phyloP scores from a whole-genome alignment of 2,113 vertebrate genomes.

The Malurus alboscapulatus region DNA sequence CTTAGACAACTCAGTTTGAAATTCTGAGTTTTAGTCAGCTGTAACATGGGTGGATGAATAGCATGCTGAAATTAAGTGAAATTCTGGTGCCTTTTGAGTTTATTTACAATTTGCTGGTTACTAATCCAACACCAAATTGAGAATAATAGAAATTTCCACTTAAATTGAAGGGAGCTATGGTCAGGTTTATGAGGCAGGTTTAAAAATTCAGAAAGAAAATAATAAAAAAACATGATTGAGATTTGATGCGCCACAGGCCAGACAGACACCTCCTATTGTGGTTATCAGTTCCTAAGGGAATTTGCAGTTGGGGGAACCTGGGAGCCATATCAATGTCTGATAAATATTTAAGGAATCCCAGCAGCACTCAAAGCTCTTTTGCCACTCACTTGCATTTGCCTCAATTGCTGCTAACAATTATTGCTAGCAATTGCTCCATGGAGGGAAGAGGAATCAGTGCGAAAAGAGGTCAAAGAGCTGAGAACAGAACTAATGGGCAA shows the following conservation, averaged over 20 bases:
- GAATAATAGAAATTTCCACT: neutral
- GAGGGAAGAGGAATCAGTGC: neutral
- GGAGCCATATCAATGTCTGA: neutral
- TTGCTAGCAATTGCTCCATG: neutral
- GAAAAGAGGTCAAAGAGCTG: neutral
- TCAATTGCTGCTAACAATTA: neutral
- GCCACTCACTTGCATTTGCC: neutral
- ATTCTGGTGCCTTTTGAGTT: neutral
- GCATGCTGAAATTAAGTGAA: neutral
- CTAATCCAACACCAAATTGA: neutral
- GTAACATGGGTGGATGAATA: neutral
- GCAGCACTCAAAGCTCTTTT: neutral
- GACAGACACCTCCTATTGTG: neutral
- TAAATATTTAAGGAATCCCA: neutral
- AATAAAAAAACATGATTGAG: rapidly evolving
- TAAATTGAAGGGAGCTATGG: neutral
- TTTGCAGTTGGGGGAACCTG: neutral
- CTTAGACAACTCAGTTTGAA: neutral
- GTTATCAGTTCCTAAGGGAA: neutral
- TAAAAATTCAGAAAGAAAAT: neutral
- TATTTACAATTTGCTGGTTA: neutral
- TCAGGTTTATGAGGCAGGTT: neutral
- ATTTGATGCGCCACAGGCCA: neutral
- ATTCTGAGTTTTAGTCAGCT: neutral
- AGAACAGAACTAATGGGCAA: neutral